phyloP scores from a whole-genome alignment of 37 sponge, comb jelly and placozoan species.

The Halichondria panicea region DNA sequence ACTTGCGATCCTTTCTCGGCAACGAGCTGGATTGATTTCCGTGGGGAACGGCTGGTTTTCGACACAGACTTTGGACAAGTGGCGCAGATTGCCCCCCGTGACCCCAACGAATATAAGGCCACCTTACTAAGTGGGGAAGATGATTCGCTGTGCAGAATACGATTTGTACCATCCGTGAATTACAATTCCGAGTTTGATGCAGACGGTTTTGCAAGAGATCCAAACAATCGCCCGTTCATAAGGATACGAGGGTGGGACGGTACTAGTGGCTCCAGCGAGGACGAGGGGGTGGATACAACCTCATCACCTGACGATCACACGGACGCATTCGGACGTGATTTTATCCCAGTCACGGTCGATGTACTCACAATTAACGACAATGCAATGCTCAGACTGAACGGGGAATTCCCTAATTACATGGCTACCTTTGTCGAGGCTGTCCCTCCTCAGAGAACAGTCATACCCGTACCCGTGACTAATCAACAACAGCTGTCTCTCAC shows the following conservation, averaged over 20 bases:
- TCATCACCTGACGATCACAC: conserved; percentile 76
- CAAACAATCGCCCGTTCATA: conserved; percentile 69
- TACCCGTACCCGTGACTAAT: conserved; percentile 65
- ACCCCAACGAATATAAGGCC: conserved; percentile 60
- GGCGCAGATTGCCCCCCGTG: conserved; percentile 50
- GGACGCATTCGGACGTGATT: conserved; percentile 71
- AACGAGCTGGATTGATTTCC: conserved; percentile 47
- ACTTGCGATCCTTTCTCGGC: conserved; percentile 61
- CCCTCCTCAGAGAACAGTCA: conserved; percentile 60
- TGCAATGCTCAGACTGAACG: conserved; percentile 53
- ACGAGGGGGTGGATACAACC: conserved; percentile 74
- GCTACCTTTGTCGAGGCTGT: conserved; percentile 69
- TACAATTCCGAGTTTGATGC: conserved; percentile 83
- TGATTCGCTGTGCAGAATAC: conserved; percentile 44
- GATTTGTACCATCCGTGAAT: conserved; percentile 60
- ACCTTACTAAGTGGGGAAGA: conserved; percentile 64
- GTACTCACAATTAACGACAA: conserved; percentile 54
- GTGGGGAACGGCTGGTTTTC: conserved; percentile 42
- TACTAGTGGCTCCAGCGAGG: conserved; percentile 45
- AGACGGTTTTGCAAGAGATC: conserved; percentile 44
- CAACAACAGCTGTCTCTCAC: conserved; percentile 23
- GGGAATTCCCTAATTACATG: conserved; percentile 11
- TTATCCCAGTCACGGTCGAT: conserved; percentile 39
- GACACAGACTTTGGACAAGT: conserved; percentile 49
- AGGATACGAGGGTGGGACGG: conserved; percentile 80